Conservation (phyloP, 1,140 invertebrate genomes). For the Eriocheir sinensis region DNA sequence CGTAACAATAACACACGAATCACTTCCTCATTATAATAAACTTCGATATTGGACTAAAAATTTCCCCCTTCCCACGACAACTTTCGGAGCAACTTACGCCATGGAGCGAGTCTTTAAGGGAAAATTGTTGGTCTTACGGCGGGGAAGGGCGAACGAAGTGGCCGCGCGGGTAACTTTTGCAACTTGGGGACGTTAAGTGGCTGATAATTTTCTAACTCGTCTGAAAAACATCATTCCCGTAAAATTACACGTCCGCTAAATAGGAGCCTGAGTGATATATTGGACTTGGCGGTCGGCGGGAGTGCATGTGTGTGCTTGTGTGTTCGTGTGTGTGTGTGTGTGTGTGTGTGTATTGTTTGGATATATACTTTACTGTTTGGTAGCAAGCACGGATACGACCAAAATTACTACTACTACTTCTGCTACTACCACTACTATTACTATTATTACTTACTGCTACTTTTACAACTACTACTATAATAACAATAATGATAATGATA, state of each 20-base stretch:
- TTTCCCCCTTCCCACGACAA: neutral
- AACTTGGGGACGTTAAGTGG: neutral
- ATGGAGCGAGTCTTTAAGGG: neutral
- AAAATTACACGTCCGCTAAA: neutral
- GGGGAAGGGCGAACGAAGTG: neutral
- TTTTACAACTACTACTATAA: too few relatives aligned
- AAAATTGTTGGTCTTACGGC: neutral
- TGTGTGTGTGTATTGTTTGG: too few relatives aligned
- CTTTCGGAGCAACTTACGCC: neutral
- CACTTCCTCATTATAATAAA: neutral
- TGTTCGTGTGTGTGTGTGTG: too few relatives aligned
- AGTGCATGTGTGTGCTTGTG: neutral
- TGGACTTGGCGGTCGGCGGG: neutral
- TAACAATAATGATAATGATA: too few relatives aligned
- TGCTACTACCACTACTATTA: too few relatives aligned
- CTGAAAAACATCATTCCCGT: neutral
- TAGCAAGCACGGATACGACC: too few relatives aligned
- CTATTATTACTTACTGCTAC: too few relatives aligned
- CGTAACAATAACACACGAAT: neutral
- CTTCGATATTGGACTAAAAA: neutral
- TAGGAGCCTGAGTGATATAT: neutral
- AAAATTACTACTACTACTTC: too few relatives aligned
- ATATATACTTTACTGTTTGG: too few relatives aligned
- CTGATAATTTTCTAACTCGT: neutral
- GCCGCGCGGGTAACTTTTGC: constrained; percentile 19